Percentiles rank a stretch among this genome's conserved stretches.
Evolutionary conservation across 2,113 vertebrate species (phyloP).

Genomic region (Otocyon megalotis): DNA sequence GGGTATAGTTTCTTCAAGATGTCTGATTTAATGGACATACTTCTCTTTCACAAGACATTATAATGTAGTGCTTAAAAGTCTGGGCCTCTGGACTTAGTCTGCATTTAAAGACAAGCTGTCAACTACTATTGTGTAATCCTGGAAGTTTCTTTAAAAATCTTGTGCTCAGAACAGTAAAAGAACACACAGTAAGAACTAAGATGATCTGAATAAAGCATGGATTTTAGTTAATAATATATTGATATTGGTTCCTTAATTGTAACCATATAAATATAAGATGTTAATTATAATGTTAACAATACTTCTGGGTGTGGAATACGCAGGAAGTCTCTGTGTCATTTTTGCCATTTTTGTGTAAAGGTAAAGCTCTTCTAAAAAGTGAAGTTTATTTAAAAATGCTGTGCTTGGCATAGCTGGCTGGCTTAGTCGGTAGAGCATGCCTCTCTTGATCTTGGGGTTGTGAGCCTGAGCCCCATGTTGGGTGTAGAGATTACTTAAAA

Average conservation of each 20-base stretch:
- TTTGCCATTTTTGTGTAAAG: not conserved
- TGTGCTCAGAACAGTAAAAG: not conserved
- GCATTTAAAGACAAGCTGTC: constrained; percentile 35
- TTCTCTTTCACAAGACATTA: constrained; percentile 3
- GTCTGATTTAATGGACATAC: not conserved
- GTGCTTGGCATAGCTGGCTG: not conserved
- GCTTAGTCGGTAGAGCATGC: not conserved
- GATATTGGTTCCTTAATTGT: not conserved
- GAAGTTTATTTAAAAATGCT: not conserved
- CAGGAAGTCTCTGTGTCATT: not conserved
- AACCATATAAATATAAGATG: not conserved
- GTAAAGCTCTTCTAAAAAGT: not conserved
- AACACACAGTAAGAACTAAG: not conserved
- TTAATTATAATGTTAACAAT: not conserved
- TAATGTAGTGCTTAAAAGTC: not conserved
- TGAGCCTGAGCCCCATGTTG: not conserved
- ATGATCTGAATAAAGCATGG: not conserved
- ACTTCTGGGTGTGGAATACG: not conserved
- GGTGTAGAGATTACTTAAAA: not conserved
- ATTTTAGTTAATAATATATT: not conserved
- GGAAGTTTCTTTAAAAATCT: constrained; percentile 42
- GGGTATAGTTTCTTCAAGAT: not conserved
- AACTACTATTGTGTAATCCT: not conserved
- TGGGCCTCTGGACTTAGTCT: not conserved
- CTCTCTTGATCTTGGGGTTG: not conserved